Conservation (phyloP, 2,797 vertebrate species). For the Morelia viridis region DNA sequence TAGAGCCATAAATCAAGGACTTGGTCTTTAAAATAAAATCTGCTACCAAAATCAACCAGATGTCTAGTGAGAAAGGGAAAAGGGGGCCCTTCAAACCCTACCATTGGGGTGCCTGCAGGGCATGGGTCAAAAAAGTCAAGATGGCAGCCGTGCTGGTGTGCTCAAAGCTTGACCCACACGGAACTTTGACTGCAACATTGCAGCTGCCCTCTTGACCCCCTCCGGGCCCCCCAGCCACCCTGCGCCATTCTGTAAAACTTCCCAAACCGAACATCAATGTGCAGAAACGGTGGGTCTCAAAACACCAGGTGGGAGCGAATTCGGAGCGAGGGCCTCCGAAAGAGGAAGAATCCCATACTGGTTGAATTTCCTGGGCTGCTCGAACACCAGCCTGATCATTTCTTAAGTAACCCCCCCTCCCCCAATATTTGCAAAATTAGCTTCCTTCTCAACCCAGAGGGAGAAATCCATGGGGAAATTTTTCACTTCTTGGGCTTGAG, state of each 20-base stretch:
- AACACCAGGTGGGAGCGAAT: neutral
- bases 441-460: neutral
- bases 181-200: neutral
- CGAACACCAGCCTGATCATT: neutral
- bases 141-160: neutral
- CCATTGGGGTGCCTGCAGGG: neutral
- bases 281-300: neutral
- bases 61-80: neutral
- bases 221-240: accelerated
- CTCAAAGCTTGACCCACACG: neutral
- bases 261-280: neutral
- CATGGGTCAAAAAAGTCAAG: neutral
- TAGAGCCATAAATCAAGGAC: neutral
- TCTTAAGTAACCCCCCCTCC: neutral
- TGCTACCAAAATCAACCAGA: neutral
- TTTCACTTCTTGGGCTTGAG: slow-evolving; percentile 22
- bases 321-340: neutral
- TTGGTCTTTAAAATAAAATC: neutral
- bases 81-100: neutral
- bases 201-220: neutral
- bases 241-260: neutral
- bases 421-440: neutral
- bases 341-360: neutral
- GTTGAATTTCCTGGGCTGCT: neutral
- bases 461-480: slow-evolving; percentile 5